Base-by-base conservation (phyloP, 1,140 invertebrate species). In the Polypedilum vanderplanki region DNA sequence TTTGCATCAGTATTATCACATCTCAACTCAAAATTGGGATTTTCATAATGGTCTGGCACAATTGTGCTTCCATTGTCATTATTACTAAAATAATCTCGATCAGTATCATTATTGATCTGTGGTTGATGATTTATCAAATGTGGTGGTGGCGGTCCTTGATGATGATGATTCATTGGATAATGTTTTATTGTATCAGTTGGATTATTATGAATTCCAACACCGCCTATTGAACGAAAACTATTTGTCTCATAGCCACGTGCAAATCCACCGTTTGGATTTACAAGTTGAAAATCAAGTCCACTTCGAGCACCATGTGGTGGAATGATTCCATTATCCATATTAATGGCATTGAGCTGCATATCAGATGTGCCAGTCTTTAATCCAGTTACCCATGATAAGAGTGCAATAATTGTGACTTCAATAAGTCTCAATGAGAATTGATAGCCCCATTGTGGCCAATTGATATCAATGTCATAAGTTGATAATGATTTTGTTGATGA, bases 401-500 rank as follows among this genome's bases (percentile, higher is more conserved):
- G 84, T 8, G 89, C 89, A 77, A 93, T 92, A 77, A 96, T 90
- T 0, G 89, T 88, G 22, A 95, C 88, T 81, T 97, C 94, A 41
- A 95, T 87, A 0, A 95, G 84, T 18, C 94, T 86, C 40, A 95
- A 85, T 1, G 90, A 90, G 77, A 94, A 90, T 78, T 95, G 92
- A 84, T 93, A 95, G 10, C 91, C 90, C 92, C 93, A 96, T 86
- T 94, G 92, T 7, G 95, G 84, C 94, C 94, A 97, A 78, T 87
- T 86, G 41, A 87, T 78, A 78, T 77, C 7, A 80, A 18, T 7
- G 78, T 77, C 15, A 40, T 41, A 73, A 9, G 0, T 88, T 85
- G 77, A 88, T 85, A 3, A 79, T 79, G 18, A 85, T 82, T 77
- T 85, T 81, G 76, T 80, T 73, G 76, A 80, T 77, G 73, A 87